Evolutionary conservation across 2,113 vertebrate species (phyloP).

Genomic region (Odocoileus hemionus): DNA sequence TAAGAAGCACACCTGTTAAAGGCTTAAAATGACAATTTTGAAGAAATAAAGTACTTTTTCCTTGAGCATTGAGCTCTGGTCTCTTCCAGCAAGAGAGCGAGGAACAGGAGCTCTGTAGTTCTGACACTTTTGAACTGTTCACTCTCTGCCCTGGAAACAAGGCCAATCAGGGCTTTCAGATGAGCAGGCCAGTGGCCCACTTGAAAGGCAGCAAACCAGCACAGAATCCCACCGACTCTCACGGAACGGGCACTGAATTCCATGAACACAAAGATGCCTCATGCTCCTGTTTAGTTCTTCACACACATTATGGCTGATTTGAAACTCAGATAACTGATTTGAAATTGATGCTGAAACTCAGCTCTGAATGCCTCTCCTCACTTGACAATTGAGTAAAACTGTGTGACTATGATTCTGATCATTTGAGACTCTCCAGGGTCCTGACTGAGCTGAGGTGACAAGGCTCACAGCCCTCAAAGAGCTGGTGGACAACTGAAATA

Average conservation of each 20-base stretch:
- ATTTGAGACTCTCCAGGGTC: neutral
- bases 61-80: neutral
- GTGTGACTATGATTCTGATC: neutral
- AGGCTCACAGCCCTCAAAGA: neutral
- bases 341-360: neutral
- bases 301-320: neutral
- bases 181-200: neutral
- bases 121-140: neutral
- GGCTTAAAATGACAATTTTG: neutral
- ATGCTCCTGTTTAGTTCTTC: neutral
- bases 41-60: neutral
- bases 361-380: neutral
- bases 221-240: neutral
- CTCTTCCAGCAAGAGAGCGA: no score
- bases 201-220: neutral
- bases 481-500: neutral
- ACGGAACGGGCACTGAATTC: fast-evolving
- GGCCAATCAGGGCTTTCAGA: neutral
- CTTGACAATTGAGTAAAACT: neutral
- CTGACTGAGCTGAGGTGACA: neutral
- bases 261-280: no score
- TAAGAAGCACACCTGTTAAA: neutral
- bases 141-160: neutral
- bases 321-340: neutral
- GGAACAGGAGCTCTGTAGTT: neutral